Percentiles rank a stretch among this genome's conserved stretches.
Conservation (phyloP, 2,888 invertebrate species). For the Gonocerus acuteangulatus region DNA sequence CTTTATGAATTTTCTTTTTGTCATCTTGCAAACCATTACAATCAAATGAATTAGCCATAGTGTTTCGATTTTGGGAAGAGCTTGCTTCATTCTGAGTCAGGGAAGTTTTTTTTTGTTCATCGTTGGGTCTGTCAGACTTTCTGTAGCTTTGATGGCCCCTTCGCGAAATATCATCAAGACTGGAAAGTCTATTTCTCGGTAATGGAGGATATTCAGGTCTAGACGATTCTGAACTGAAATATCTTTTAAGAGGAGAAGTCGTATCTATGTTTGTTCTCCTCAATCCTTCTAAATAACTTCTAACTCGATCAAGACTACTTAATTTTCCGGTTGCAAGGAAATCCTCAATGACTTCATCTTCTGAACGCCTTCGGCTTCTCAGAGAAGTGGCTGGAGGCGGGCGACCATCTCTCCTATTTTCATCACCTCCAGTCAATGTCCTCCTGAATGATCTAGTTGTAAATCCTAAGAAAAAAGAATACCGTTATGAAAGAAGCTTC, state of each 20-base stretch:
- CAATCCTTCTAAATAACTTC: slow-evolving; percentile 30
- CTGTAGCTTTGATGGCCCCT: neutral
- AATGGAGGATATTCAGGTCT: slow-evolving; percentile 17
- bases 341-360: slow-evolving; percentile 26
- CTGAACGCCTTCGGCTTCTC: slow-evolving; percentile 17
- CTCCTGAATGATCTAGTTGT: slow-evolving; percentile 29
- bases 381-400: slow-evolving; percentile 4
- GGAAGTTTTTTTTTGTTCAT: neutral
- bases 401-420: slow-evolving; percentile 16
- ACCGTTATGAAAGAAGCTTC: too few relatives aligned
- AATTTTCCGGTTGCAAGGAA: slow-evolving; percentile 25
- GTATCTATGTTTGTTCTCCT: slow-evolving; percentile 7
- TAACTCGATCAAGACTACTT: slow-evolving; percentile 31
- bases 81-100: neutral
- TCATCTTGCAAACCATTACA: neutral
- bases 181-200: slow-evolving; percentile 16
- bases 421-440: slow-evolving; percentile 27
- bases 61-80: slow-evolving; percentile 4
- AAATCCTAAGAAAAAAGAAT: slow-evolving; percentile 22
- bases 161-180: slow-evolving; percentile 4
- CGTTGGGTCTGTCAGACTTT: neutral
- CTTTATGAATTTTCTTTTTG: neutral
- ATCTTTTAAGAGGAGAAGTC: slow-evolving; percentile 12
- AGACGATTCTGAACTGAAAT: slow-evolving; percentile 9
- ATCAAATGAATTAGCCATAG: neutral